These are phyloP conservation scores for Aphidoletes aphidimyza DNA, from an alignment of 2,888 invertebrate genomes.

Conservation along the genomic window DNA sequence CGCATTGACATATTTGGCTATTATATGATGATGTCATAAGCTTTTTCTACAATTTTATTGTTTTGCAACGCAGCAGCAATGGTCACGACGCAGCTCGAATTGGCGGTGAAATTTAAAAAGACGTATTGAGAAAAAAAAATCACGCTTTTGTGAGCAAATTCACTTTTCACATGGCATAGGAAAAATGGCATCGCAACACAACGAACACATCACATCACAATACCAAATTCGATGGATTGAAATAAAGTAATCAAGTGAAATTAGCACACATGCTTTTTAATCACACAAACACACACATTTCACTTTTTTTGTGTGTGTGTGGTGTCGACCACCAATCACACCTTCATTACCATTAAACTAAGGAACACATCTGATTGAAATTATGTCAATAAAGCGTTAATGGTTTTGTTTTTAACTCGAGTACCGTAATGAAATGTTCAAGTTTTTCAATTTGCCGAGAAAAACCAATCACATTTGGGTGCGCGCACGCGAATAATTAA, in stretches of 20 bases:
- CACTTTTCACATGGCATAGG: background rate
- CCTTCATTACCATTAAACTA: conserved; percentile 10
- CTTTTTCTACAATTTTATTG: background rate
- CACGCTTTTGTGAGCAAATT: no score
- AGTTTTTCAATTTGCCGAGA: no score
- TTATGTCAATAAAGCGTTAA: conserved; percentile 40
- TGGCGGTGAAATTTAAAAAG: background rate
- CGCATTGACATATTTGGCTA: conserved; percentile 11
- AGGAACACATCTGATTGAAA: background rate
- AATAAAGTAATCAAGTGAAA: background rate
- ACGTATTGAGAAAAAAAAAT: no score
- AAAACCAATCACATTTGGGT: background rate
- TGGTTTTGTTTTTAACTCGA: background rate
- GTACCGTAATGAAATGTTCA: no score
- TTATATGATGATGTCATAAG: conserved; percentile 41
- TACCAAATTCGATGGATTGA: background rate
- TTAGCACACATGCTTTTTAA: background rate
- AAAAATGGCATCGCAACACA: background rate
- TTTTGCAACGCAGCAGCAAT: no score
- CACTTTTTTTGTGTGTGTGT: background rate
- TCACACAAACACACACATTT: background rate
- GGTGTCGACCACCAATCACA: background rate
- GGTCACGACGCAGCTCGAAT: background rate
- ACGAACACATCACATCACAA: background rate
- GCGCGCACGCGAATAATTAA: background rate